These are phyloP conservation scores for Antennarius maculatus DNA, from an alignment of 2,797 vertebrate genomes.

Conservation along the genomic window DNA sequence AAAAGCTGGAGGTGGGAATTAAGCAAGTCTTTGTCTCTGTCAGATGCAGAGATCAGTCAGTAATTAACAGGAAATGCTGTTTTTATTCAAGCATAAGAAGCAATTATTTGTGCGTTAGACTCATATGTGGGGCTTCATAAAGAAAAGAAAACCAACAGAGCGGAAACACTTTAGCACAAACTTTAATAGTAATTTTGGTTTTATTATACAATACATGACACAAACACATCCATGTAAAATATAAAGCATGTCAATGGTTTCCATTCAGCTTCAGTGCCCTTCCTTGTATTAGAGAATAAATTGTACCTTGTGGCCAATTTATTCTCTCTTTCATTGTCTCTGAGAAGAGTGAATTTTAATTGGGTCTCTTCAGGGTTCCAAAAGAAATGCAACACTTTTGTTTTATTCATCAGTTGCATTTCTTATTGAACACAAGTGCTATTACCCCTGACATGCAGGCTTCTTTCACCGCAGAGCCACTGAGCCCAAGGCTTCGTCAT, in stretches of 20 bases:
- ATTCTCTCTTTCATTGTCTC: not conserved
- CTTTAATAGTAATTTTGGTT: not conserved
- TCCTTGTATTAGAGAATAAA: not conserved
- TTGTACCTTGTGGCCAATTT: slow-evolving; percentile 11
- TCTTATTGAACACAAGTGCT: slow-evolving; percentile 34
- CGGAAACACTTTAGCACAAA: not conserved
- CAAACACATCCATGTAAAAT: not conserved
- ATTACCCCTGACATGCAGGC: slow-evolving; percentile 44
- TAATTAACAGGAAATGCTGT: slow-evolving; percentile 27
- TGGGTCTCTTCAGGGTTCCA: not conserved
- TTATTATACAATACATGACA: not conserved
- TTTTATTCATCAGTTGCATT: slow-evolving; percentile 44
- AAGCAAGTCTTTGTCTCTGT: slow-evolving; percentile 24
- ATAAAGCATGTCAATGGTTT: not conserved
- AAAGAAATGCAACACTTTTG: slow-evolving; percentile 18
- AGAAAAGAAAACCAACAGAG: too few relatives aligned
- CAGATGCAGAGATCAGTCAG: slow-evolving; percentile 5
- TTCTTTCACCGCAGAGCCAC: slow-evolving; percentile 29
- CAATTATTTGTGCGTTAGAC: too few relatives aligned
- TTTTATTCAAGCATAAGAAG: slow-evolving; percentile 7
- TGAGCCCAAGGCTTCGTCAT: slow-evolving; percentile 36
- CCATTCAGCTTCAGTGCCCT: not conserved
- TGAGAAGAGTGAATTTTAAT: slow-evolving; percentile 29
- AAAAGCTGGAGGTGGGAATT: slow-evolving; percentile 10
- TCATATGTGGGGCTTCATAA: too few relatives aligned